Conservation (phyloP, 2,113 vertebrate species). For the Romanogobio albipinnatus region DNA sequence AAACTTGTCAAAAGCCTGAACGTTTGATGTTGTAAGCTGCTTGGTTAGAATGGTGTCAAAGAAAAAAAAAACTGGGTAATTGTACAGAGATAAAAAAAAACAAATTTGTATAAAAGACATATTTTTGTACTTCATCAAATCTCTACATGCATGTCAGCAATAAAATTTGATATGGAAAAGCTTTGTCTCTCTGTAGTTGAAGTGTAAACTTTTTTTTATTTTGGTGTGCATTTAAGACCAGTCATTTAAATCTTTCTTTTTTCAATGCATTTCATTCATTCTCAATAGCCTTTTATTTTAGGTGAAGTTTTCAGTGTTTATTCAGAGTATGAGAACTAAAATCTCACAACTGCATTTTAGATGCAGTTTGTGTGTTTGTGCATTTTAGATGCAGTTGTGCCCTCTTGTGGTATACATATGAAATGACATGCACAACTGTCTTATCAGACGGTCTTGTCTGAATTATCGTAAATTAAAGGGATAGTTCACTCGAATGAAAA, state of each 20-base stretch:
- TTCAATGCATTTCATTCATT: neutral
- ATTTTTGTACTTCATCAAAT: slow-evolving; percentile 97
- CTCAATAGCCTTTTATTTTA: neutral
- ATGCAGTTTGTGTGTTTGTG: neutral
- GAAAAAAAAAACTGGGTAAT: slow-evolving; percentile 75
- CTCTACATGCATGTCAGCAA: slow-evolving; percentile 99
- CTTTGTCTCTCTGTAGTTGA: neutral
- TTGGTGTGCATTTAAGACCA: neutral
- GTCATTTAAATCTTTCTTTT: neutral
- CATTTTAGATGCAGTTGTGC: slow-evolving; percentile 2
- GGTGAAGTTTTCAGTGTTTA: neutral
- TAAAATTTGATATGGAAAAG: slow-evolving; percentile 88
- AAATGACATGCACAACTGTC: neutral
- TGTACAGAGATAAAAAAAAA: slow-evolving; percentile 85
- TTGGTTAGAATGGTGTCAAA: slow-evolving; percentile 73
- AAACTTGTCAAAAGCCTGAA: slow-evolving; percentile 71
- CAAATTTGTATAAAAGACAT: slow-evolving; percentile 96
- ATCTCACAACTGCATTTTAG: neutral
- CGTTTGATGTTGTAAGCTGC: slow-evolving; percentile 74
- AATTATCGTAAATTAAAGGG: neutral
- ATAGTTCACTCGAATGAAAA: too few relatives aligned
- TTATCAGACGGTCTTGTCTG: neutral
- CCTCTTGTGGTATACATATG: neutral
- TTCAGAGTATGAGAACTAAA: neutral
- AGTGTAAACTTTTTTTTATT: neutral